Base-by-base conservation (phyloP, 2,797 vertebrate species). In the Crenuchus spilurus region DNA sequence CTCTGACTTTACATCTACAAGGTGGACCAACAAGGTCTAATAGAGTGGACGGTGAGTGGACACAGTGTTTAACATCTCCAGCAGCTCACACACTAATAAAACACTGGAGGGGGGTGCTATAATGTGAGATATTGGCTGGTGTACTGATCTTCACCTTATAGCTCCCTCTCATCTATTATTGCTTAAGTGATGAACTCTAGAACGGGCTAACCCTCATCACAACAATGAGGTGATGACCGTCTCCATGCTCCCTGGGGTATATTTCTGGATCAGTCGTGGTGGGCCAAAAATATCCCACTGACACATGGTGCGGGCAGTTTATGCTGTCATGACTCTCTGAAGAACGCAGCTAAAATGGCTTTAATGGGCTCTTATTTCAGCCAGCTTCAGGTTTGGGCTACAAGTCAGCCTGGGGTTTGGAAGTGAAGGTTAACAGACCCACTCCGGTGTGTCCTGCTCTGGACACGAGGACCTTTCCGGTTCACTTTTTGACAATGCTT, bases 321-420 rank as follows among this genome's bases (percentile, higher is more conserved):
- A 61, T 79, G 74, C 78, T 81, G 83, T 79, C 83, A 79, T 71
- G 74, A 58, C 68, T 75, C 74, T 80, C 68, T 82, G 78, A 82
- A 66, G 74, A 75, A 74, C 65, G 55, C 41, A 55, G 72, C 65
- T 72, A 73, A 79, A 84, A 82, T 82, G 83, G 78, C 39, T 79
- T 78, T 77, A 82, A 84, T 82, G 75, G 68, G 66, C 13, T 31
- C 68, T 74, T 82, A 79, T 82, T 82, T 82, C 75, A 76, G 70
- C 52, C 48, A 20, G 6, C 10, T 28, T 46, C 62, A 5, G 10
- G 24, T 31, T 54, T 52, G 22, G 28, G 41, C 52, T 51, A 13
- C 22, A 10, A 51, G 48, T 24, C 13, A 30, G 44, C 69, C 33
- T 16, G 46, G 62, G 37, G 52, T 67, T 57, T 62, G 66, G 52